These are phyloP conservation scores for Otocyon megalotis DNA, from an alignment of 2,113 vertebrate species.

Conservation along the genomic window DNA sequence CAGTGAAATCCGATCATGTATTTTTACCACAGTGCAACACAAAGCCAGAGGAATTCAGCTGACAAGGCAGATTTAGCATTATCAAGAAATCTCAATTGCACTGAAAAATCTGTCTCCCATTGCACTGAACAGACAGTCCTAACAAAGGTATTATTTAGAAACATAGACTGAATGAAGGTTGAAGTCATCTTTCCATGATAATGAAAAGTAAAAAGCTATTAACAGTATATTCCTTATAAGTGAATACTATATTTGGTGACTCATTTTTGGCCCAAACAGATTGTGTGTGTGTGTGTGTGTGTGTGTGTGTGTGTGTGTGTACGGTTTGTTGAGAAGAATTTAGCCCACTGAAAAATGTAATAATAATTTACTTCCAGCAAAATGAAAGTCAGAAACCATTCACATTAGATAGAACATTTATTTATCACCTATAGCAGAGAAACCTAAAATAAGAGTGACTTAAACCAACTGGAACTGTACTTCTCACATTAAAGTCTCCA, in stretches of 20 bases:
- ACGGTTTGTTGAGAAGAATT: neutral
- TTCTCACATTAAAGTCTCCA: neutral
- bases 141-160: constrained; percentile 60
- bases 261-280: constrained; percentile 54
- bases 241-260: constrained; percentile 62
- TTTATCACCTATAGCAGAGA: neutral
- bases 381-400: neutral
- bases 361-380: constrained; percentile 6
- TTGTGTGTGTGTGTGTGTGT: neutral
- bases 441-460: neutral
- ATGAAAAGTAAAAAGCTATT: constrained; percentile 45
- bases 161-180: constrained; percentile 51
- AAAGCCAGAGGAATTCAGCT: constrained; percentile 56
- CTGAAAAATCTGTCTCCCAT: constrained; percentile 8
- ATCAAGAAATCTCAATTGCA: constrained; percentile 53
- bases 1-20: constrained; percentile 60
- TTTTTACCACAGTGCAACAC: constrained; percentile 46
- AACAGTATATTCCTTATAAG: constrained; percentile 52
- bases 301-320: neutral
- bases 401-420: neutral
- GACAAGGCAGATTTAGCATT: constrained; percentile 56
- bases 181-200: constrained; percentile 46
- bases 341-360: neutral
- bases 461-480: neutral
- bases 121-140: constrained; percentile 37